Base-by-base conservation (phyloP, 2,113 vertebrate species). In the Chinchilla lanigera region DNA sequence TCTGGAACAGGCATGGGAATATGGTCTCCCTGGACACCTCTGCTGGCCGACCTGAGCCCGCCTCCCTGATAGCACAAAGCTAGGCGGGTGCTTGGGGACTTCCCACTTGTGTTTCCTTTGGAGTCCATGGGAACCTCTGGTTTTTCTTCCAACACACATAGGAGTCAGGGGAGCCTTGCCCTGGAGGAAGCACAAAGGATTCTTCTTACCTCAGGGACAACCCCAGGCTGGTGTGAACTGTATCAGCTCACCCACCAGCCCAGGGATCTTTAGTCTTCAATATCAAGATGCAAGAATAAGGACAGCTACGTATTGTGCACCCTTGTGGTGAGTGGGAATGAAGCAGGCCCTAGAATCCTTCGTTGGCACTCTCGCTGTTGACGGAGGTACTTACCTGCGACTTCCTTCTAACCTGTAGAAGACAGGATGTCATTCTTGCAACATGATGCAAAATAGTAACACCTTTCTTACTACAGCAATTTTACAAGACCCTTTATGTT, bases 1-100 rank as follows among this genome's bases (percentile, higher is more conserved):
- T 61, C 50, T 4, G 0, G n/a, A 2, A 3, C 11, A 0, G 3
- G 30, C 12, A 8, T 75, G n/a, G 54, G 65, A 20, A 56, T 2
- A 1, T 28, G 19, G 3, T 9, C 0, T 61, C 26, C 44, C 60
- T 6, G 12, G 44, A 12, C 0, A 8, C 17, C 83, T 0, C 26
- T 8, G 3, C 22, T 33, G 60, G 20, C 10, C 61, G 61, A 26
- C 22, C 44, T 13, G 4, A 28, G 14, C 38, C 71, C 17, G n/a
- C 17, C 17, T 12, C 26, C 56, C 17, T 3, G 3, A 11, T 2
- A 16, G 17, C 28, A 12, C 28, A 8, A 60, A n/a, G 28, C 33
- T 14, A 5, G 54, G 41, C 2, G 24, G 63, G 19, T 1, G 2
- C 22, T 26, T 47, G 41, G 35, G 77, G 5, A 9, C 22, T 41